Conservation (phyloP, 2,888 invertebrate genomes). For the Tipula confusa region DNA sequence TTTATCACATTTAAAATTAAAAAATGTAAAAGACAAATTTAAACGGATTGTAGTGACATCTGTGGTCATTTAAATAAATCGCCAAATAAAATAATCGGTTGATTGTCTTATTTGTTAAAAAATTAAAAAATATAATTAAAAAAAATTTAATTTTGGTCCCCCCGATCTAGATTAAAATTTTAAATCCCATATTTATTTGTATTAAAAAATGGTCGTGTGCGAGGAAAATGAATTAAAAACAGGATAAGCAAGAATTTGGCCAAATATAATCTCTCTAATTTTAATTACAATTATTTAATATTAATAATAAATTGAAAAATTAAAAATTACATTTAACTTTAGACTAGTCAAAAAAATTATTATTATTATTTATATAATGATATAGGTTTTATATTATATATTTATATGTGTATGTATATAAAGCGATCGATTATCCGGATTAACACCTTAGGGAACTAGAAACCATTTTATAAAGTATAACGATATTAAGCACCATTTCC, state of each 20-base stretch:
- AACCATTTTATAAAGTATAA: background rate
- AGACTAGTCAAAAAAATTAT: background rate
- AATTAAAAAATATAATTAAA: background rate
- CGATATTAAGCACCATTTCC: background rate
- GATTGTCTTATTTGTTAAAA: background rate
- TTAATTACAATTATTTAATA: background rate
- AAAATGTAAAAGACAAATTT: background rate
- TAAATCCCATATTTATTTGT: background rate
- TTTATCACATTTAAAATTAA: background rate
- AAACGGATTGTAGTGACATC: background rate
- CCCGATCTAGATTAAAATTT: background rate
- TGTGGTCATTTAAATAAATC: background rate
- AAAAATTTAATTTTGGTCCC: constrained; percentile 3
- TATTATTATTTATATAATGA: background rate
- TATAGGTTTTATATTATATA: too few relatives aligned
- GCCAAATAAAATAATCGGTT: background rate
- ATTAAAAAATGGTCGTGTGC: background rate
- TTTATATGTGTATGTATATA: too few relatives aligned
- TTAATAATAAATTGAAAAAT: background rate
- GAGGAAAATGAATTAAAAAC: background rate
- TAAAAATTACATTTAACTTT: background rate
- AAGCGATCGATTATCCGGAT: background rate
- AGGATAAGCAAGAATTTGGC: background rate
- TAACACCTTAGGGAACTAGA: background rate
- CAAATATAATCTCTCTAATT: background rate